A percentile compares a stretch with the other conserved stretches of the same genome.
These are phyloP conservation scores for Parotocinclus haroldoi DNA, from an alignment of 2,797 vertebrate genomes.

Conservation along the genomic window DNA sequence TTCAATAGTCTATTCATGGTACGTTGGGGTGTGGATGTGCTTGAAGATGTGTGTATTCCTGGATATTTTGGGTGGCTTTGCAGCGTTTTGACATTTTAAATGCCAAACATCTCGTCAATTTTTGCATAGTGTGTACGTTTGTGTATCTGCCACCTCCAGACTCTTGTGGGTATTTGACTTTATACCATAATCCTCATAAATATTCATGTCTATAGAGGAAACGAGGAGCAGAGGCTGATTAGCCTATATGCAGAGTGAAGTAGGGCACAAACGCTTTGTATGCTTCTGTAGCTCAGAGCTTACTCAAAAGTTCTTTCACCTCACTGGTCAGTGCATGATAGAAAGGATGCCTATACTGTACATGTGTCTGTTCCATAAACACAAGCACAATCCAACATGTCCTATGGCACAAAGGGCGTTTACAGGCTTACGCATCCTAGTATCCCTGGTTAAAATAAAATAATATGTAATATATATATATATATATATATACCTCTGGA, in stretches of 20 bases:
- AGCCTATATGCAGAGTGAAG: constrained; percentile 51
- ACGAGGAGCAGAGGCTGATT: constrained; percentile 49
- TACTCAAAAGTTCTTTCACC: too few species aligned
- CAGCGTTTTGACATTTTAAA: constrained; percentile 29
- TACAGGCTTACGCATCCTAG: too few species aligned
- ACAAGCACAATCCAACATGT: too few species aligned
- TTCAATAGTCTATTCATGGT: constrained; percentile 51
- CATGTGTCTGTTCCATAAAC: too few species aligned
- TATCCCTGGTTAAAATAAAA: too few species aligned
- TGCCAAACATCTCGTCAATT: constrained; percentile 24
- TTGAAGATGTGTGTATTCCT: constrained; percentile 16
- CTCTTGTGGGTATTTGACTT: constrained; percentile 34
- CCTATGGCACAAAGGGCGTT: too few species aligned
- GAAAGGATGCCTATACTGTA: too few species aligned
- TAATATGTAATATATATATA: too few species aligned
- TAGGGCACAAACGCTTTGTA: constrained; percentile 31
- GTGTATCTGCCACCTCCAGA: constrained; percentile 23
- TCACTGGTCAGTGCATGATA: too few species aligned
- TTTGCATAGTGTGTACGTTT: constrained; percentile 14
- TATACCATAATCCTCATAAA: constrained; percentile 53
- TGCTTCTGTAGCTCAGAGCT: too few species aligned
- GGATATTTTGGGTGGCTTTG: constrained; percentile 22
- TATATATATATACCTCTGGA: too few species aligned
- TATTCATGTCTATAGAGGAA: constrained; percentile 45
- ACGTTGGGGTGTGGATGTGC: constrained; percentile 24